Percentiles rank a stretch among this genome's conserved stretches.
Evolutionary conservation across 1,140 invertebrate genomes (phyloP).

Genomic region (Drosophila elegans): DNA sequence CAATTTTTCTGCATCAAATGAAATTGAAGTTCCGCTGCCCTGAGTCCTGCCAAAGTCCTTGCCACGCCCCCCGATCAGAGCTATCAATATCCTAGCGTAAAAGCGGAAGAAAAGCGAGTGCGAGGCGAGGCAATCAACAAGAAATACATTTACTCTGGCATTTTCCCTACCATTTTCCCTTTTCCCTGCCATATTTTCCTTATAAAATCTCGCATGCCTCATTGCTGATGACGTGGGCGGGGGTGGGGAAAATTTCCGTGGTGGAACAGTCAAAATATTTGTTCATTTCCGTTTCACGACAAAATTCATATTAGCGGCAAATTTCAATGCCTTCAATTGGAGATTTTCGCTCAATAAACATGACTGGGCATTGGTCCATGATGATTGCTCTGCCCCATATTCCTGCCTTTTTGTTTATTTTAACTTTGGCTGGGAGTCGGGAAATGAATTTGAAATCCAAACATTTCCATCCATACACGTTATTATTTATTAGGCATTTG

Average conservation of each 20-base stretch:
- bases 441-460: conserved; percentile 79
- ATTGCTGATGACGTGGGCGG: conserved; percentile 45
- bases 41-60: conserved; percentile 7
- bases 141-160: conserved; percentile 70
- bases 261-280: conserved; percentile 60
- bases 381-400: conserved; percentile 64
- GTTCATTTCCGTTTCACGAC: conserved; percentile 78
- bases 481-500: conserved; percentile 83
- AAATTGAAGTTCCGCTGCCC: conserved; percentile 71
- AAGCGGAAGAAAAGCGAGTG: conserved; percentile 28
- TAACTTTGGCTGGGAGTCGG: conserved; percentile 39
- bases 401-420: conserved; percentile 51
- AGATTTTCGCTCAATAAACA: conserved; percentile 46
- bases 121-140: conserved; percentile 72
- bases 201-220: conserved; percentile 79
- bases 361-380: conserved; percentile 65
- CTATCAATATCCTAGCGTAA: conserved; percentile 70
- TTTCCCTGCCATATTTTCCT: conserved; percentile 33
- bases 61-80: conserved; percentile 24
- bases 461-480: conserved; percentile 50
- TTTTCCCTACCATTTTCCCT: conserved; percentile 47
- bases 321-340: conserved; percentile 55
- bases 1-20: conserved; percentile 83
- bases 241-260: not conserved
- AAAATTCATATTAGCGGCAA: conserved; percentile 83